Evolutionary conservation across 2,888 invertebrate genomes (phyloP).

Genomic region (Campaea margaritaria): DNA sequence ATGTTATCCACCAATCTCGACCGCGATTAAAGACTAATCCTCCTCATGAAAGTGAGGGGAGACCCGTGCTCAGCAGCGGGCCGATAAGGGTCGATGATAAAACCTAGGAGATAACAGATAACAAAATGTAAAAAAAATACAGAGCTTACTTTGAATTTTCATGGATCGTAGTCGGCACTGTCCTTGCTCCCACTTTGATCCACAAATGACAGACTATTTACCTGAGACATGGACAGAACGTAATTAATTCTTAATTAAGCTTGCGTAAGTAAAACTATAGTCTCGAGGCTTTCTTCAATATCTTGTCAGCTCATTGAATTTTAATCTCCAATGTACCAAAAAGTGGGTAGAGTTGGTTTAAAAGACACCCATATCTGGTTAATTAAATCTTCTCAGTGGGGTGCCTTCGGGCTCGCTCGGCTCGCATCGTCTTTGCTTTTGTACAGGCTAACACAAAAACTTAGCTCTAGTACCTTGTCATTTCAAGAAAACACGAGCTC

Average conservation of each 20-base stretch:
- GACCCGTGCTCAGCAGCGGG: too few species aligned
- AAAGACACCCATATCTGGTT: slow-evolving; percentile 84
- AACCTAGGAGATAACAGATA: too few species aligned
- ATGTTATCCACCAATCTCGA: too few species aligned
- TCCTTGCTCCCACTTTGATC: too few species aligned
- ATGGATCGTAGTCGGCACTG: too few species aligned
- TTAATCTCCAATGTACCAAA: slow-evolving; percentile 80
- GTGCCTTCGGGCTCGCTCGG: slow-evolving; percentile 69
- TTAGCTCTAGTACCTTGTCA: slow-evolving; percentile 17
- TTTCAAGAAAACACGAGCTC: not conserved
- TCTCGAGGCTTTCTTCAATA: slow-evolving; percentile 64
- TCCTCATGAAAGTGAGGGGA: too few species aligned
- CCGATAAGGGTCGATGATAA: too few species aligned
- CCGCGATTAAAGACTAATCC: too few species aligned
- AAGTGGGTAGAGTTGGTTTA: slow-evolving; percentile 79
- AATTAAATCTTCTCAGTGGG: slow-evolving; percentile 83
- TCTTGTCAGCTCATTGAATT: slow-evolving; percentile 76
- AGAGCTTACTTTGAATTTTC: too few species aligned
- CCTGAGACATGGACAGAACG: slow-evolving; percentile 13
- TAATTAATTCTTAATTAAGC: slow-evolving; percentile 51
- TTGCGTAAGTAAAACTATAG: slow-evolving; percentile 56
- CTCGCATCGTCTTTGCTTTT: slow-evolving; percentile 61
- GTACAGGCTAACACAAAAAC: slow-evolving; percentile 16
- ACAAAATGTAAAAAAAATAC: too few species aligned
- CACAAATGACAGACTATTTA: slow-evolving; percentile 29